Base-by-base conservation (phyloP, 2,113 vertebrate genomes). In the Sphaerodactylus townsendi region DNA sequence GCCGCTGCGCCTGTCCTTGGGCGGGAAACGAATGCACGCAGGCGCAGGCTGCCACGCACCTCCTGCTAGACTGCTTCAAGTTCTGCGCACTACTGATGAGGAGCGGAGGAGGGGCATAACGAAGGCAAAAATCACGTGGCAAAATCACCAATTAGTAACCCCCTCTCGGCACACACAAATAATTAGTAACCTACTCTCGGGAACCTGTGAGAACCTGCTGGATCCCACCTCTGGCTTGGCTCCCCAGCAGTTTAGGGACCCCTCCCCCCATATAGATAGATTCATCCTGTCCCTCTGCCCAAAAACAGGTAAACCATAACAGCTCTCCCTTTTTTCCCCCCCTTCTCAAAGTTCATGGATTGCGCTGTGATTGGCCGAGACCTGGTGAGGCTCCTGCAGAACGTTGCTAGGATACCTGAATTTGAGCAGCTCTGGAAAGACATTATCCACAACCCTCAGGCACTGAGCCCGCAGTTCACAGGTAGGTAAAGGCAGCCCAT, bases 341-440 rank as follows among this genome's bases (percentile, higher is more conserved):
- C 3, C 15, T 46, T 79, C 59, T 30, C 44, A 30, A 85, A 98
- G 97, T 98, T 99, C 87, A 98, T 98, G 97, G 98, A 99, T 78
- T 99, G 98, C 75, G 95, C 97, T 87, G 97, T 99, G 96, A 98
- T 99, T 37, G 98, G 98, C 74, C 97, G 98, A 83, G 98, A 99
- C 91, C 96, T 99, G 14, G 97, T 99, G 46, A 94, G 98, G 53
- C 95, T 99, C 62, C 96, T 99, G 84, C 98, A 99, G 91, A 99
- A 98, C 23, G 98, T 99, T 0, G 98, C 98, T 5, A 95, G 98
- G 66, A 99, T 99, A 86, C 97, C 98, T 0, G 98, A 99, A 92
- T 98, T 99, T 71, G 98, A 99, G 83, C 96, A 97, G 46, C 94
- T 99, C 69, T 99, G 98, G 98, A 98, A 93, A 92, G 98, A 99